These are phyloP conservation scores for Thereva nobilitata DNA, from an alignment of 2,888 invertebrate species.

Conservation along the genomic window DNA sequence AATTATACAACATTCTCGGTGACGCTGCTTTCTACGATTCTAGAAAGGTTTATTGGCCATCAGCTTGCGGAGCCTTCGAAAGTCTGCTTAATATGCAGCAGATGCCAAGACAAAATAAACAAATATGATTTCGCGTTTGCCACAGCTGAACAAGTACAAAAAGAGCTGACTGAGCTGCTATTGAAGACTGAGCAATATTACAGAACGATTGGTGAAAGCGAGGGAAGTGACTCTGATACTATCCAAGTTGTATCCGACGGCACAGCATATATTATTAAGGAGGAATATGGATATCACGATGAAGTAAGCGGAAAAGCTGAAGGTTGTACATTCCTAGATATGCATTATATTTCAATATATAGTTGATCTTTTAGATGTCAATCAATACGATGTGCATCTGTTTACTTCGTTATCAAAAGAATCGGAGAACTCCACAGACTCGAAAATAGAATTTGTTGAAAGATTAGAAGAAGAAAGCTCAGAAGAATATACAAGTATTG, in stretches of 20 bases:
- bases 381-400: no score
- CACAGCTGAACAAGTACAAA: conserved; percentile 38
- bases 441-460: no score
- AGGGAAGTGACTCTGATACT: background rate
- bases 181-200: conserved; percentile 28
- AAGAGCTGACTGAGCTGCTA: conserved; percentile 37
- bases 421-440: no score
- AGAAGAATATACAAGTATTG: no score
- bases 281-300: no score
- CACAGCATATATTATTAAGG: no score
- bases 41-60: conserved; percentile 37
- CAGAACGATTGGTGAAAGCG: background rate
- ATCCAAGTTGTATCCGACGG: background rate
- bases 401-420: no score
- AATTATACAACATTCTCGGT: conserved; percentile 10
- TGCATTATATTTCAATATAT: no score
- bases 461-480: no score
- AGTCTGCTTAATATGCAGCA: conserved; percentile 29
- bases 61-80: background rate
- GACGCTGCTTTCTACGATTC: background rate
- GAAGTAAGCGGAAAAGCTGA: no score
- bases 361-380: no score
- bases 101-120: conserved; percentile 41
- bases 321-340: no score
- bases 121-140: conserved; percentile 41